Evolutionary conservation across 2,888 invertebrate genomes (phyloP), one percentile per base, ranked within the genome.

Genomic region (Mellilla xanthometata): DNA sequence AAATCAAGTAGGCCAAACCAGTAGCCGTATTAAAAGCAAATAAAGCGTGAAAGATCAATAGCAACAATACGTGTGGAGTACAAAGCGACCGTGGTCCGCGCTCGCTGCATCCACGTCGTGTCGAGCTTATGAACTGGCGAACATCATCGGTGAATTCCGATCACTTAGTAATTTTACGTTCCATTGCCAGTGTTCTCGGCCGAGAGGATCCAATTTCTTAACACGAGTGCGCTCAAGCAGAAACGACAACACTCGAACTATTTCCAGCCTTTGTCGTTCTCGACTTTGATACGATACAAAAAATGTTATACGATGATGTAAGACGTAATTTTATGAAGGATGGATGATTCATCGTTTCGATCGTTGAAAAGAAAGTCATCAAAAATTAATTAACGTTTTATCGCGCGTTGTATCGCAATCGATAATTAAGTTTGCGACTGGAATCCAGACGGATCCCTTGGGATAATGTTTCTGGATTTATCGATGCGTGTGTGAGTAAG

Each of bases 201-300:
- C 81, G 76, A 80, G 68, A 78, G 79, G 76, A 84, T 83, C 81
- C 78, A 81, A 86, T 84, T 82, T 76, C 79, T 79, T 69, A 70
- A 77, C 77, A 75, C 70, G 71, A 72, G 68, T 72, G 75, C 73
- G 70, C 61, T 79, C 74, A 68, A 76, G 74, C 81, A 68, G 70
- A 77, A 79, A 78, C 72, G 72, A 80, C 76, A 81, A 83, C 72
- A 77, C 74, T 76, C 66, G 68, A 73, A 70, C 72, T 72, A 76
- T 78, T 78, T 75, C 68, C 68, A 64, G 64, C 65, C 63, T 67
- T 73, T 69, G 68, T 77, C 68, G 59, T 50, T 60, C 64, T 64
- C 65, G 63, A 62, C 53, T 65, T 58, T 60, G 63, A 67, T 54
- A 56, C 61, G 62, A 63, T 67, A 65, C 54, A 58, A 49, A 52